A percentile compares a stretch with the other conserved stretches of the same genome.
Evolutionary conservation across 2,888 invertebrate genomes (phyloP).

Genomic region (Volucella inanis): DNA sequence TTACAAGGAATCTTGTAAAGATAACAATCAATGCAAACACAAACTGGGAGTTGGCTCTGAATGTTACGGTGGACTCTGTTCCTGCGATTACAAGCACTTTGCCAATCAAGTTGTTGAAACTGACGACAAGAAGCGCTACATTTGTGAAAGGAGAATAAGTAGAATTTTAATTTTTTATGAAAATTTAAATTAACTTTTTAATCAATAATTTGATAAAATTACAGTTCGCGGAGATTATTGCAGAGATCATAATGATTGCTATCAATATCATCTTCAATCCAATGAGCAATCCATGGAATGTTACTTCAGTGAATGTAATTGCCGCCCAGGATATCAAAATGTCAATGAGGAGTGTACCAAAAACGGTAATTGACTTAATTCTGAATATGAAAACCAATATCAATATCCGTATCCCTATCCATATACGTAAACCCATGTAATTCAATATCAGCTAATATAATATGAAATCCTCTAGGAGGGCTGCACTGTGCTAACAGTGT

Average conservation of each 20-base stretch:
- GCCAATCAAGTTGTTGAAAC: slow-evolving; percentile 34
- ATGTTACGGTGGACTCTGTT: slow-evolving; percentile 75
- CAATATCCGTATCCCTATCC: too few species aligned
- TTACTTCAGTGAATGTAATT: slow-evolving; percentile 77
- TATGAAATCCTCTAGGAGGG: too few species aligned
- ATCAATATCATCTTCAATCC: slow-evolving; percentile 71
- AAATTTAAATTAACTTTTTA: neutral
- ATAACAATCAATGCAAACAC: slow-evolving; percentile 76
- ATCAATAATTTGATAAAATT: neutral
- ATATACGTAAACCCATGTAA: too few species aligned
- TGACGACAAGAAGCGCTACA: slow-evolving; percentile 29
- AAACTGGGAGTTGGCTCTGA: slow-evolving; percentile 76
- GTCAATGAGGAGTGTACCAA: slow-evolving; percentile 54
- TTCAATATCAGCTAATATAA: too few species aligned
- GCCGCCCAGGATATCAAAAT: slow-evolving; percentile 71
- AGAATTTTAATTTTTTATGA: neutral
- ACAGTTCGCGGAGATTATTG: slow-evolving; percentile 77
- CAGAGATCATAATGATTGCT: slow-evolving; percentile 76
- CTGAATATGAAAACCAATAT: too few species aligned
- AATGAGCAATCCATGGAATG: slow-evolving; percentile 76
- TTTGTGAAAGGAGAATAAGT: slow-evolving; percentile 66
- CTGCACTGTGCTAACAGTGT: too few species aligned
- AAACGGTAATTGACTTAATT: slow-evolving; percentile 33
- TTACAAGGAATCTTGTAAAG: slow-evolving; percentile 75
- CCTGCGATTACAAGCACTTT: slow-evolving; percentile 76